A percentile compares a stretch with the other conserved stretches of the same genome.
Evolutionary conservation across 2,888 invertebrate genomes (phyloP).

Genomic region (Caenorhabditis uteleia): DNA sequence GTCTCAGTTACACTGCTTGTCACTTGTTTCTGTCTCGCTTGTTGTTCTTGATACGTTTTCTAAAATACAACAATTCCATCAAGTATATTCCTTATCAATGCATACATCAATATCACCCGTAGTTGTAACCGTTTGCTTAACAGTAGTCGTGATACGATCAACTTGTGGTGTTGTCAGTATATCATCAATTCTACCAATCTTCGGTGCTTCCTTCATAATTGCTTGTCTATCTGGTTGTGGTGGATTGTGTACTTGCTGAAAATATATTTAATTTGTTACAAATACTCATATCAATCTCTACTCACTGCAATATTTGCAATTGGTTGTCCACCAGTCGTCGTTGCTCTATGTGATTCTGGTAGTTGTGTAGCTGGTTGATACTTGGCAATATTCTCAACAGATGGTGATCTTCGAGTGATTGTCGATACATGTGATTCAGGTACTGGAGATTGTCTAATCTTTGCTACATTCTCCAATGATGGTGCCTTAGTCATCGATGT

Average conservation of each 20-base stretch:
- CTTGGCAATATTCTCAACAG: conserved; percentile 43
- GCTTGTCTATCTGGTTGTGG: conserved; percentile 28
- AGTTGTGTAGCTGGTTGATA: conserved; percentile 31
- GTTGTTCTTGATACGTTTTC: conserved; percentile 33
- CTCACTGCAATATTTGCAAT: conserved; percentile 47
- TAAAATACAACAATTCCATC: conserved; percentile 7
- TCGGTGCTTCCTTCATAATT: conserved; percentile 25
- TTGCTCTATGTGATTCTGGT: conserved; percentile 38
- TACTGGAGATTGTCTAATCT: conserved; percentile 41
- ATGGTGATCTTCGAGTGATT: conserved; percentile 39
- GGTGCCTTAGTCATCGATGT: conserved; percentile 34
- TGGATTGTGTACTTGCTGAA: conserved; percentile 43
- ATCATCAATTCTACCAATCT: conserved; percentile 44
- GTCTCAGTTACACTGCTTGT: conserved; percentile 13
- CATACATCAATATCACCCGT: conserved; percentile 32
- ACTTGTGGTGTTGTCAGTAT: conserved; percentile 23
- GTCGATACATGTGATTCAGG: conserved; percentile 42
- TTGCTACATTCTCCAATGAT: conserved; percentile 42
- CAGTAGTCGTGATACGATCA: conserved; percentile 14
- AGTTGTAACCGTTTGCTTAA: conserved; percentile 22
- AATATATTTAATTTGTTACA: neutral
- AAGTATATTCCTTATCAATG: neutral
- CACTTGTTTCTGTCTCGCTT: conserved; percentile 33
- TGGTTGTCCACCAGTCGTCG: conserved; percentile 23
- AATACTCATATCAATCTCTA: neutral